phyloP scores from a whole-genome alignment of 2,888 invertebrate species.

The Physocephala rufipes region DNA sequence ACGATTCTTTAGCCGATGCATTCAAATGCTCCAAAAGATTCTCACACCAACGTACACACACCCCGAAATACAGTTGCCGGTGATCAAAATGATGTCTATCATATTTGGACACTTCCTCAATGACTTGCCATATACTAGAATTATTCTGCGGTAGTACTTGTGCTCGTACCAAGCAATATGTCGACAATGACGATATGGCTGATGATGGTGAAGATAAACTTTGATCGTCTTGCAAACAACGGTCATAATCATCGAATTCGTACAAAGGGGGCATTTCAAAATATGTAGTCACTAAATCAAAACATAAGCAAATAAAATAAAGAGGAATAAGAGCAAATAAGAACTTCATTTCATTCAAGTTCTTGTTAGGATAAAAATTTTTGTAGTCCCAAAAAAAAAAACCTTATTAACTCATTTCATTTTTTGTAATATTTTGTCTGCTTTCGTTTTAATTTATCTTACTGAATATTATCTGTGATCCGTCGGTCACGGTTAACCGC shows the following conservation, averaged over 20 bases:
- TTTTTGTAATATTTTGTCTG: too few relatives aligned
- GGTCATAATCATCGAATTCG: constrained; percentile 62
- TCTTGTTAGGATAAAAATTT: too few relatives aligned
- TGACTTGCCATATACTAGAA: constrained; percentile 54
- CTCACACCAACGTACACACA: constrained; percentile 56
- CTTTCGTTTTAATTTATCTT: too few relatives aligned
- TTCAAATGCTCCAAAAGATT: constrained; percentile 42
- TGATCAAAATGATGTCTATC: constrained; percentile 59
- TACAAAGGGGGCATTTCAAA: constrained; percentile 62
- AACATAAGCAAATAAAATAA: neutral
- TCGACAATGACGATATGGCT: constrained; percentile 39
- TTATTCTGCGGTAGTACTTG: constrained; percentile 53
- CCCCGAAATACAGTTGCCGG: constrained; percentile 57
- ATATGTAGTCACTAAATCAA: constrained; percentile 59
- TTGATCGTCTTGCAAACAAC: constrained; percentile 56
- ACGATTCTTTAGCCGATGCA: constrained; percentile 39
- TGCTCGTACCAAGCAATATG: constrained; percentile 59
- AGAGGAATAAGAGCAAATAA: neutral
- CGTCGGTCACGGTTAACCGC: too few relatives aligned
- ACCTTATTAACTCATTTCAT: too few relatives aligned
- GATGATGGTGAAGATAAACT: constrained; percentile 10
- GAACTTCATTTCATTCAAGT: too few relatives aligned
- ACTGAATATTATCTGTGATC: too few relatives aligned
- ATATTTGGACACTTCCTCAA: constrained; percentile 54
- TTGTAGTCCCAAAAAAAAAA: too few relatives aligned